Evolutionary conservation across 2,113 vertebrate species (phyloP), one percentile per base, ranked within the genome.

Genomic region (Rissa tridactyla): DNA sequence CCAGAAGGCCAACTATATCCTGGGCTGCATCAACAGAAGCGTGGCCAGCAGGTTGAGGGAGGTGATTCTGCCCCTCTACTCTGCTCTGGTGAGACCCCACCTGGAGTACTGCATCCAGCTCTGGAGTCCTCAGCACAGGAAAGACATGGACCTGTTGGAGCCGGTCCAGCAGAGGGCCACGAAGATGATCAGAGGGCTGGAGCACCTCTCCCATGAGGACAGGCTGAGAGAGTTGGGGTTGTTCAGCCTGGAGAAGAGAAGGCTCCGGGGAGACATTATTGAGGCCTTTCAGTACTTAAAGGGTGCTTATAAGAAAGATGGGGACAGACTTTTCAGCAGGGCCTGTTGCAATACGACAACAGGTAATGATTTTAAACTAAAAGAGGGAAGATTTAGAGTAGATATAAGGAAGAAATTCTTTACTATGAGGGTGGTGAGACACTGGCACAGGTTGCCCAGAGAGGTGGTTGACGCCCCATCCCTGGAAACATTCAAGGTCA

Each of bases 111-210:
- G 20, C 1, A 3, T 29, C 38, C 26, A 64, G 38, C 18, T 64
- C 38, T 20, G 38, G 38, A 3, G 18, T 9, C 10, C 34, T 4
- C 30, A 49, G 30, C 66, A 32, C 5, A 49, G 17, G 5, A 51
- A 21, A 11, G 34, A 25, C 14, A 30, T 0, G 2, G 6, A 29
- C 34, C 21, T 11, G 0, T 3, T 42, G 29, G 11, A 73, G 25
- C 3, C 4, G 30, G 18, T 23, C 60, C 8, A 5, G 29, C 47
- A 18, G 23, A 90, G 27, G 26, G 30, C 15, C 71, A 69, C 15
- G 3, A 38, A 54, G 30, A 54, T 8, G 23, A n/a, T 25, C n/a
- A 51, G 32, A 40, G 32, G 23, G 15, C 22, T 36, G 23, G 30
- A 87, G 17, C 44, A 47, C 3, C 15, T 36, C 32, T 9, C 0